Percentiles rank a stretch among this genome's conserved stretches.
These are phyloP conservation scores for Hippocampus zosterae DNA, from an alignment of 2,113 vertebrate genomes.

Conservation along the genomic window DNA sequence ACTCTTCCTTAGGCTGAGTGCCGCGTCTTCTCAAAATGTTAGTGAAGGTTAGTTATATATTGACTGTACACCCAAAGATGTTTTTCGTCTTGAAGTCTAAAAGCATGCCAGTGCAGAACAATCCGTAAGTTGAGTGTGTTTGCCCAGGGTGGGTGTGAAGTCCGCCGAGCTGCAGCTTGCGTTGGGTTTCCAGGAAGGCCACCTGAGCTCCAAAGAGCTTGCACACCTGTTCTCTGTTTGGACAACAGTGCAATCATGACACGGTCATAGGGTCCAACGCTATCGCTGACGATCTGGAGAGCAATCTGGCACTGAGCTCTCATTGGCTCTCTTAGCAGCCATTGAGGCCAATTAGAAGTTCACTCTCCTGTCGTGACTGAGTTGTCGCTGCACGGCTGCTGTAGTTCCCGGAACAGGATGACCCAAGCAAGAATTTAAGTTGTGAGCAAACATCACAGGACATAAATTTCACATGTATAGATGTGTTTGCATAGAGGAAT, in stretches of 20 bases:
- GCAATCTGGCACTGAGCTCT: slow-evolving; percentile 60
- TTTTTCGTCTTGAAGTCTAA: slow-evolving; percentile 26
- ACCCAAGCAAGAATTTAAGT: slow-evolving; percentile 25
- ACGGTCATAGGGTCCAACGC: slow-evolving; percentile 50
- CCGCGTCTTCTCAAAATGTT: too few relatives aligned
- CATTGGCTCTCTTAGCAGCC: slow-evolving; percentile 64
- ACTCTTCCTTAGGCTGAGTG: too few relatives aligned
- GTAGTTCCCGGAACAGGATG: slow-evolving; percentile 41
- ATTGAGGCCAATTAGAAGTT: slow-evolving; percentile 56
- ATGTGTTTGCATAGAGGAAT: slow-evolving; percentile 33
- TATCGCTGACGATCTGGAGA: slow-evolving; percentile 55
- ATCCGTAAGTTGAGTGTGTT: slow-evolving; percentile 54
- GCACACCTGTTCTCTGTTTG: slow-evolving; percentile 68
- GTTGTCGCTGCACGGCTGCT: slow-evolving; percentile 51
- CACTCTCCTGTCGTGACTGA: slow-evolving; percentile 41
- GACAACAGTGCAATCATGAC: slow-evolving; percentile 49
- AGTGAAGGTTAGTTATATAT: too few relatives aligned
- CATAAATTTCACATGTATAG: slow-evolving; percentile 30
- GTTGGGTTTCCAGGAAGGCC: slow-evolving; percentile 40
- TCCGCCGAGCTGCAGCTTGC: slow-evolving; percentile 6
- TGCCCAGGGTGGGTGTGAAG: slow-evolving; percentile 58
- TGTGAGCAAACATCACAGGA: slow-evolving; percentile 46
- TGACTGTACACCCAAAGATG: slow-evolving; percentile 9
- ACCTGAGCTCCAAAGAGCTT: slow-evolving; percentile 43
- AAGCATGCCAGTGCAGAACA: slow-evolving; percentile 47